Percentiles rank a stretch among this genome's conserved stretches.
Evolutionary conservation across 2,113 vertebrate species (phyloP).

Genomic region (Felis chaus): DNA sequence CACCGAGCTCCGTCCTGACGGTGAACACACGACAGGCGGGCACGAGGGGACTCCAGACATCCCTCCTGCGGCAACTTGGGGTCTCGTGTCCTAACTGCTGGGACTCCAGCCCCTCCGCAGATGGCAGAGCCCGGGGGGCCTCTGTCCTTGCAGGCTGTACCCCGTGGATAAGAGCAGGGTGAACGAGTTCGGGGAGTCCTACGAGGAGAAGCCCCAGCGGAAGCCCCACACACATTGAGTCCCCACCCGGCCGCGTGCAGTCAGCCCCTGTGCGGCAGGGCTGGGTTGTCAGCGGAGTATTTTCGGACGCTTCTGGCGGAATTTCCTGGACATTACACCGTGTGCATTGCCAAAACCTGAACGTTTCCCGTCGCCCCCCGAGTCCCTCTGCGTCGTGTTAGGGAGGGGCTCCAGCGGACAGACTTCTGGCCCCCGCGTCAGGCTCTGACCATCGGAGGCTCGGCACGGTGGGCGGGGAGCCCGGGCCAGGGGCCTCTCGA

Average conservation of each 20-base stretch:
- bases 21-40: neutral
- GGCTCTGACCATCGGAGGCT: neutral
- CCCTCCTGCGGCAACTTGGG: neutral
- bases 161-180: slow-evolving; percentile 92
- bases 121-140: neutral
- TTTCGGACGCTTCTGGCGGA: slow-evolving; percentile 77
- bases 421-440: neutral
- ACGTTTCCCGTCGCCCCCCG: slow-evolving; percentile 60
- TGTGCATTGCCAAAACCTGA: slow-evolving; percentile 87
- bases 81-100: neutral
- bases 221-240: slow-evolving; percentile 89
- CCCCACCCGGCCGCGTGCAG: neutral
- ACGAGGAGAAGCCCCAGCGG: slow-evolving; percentile 89
- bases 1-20: neutral
- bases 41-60: neutral
- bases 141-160: slow-evolving; percentile 87
- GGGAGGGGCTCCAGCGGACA: neutral
- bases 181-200: slow-evolving; percentile 92
- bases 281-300: slow-evolving; percentile 76
- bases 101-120: neutral
- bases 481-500: neutral
- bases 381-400: neutral
- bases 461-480: neutral
- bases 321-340: slow-evolving; percentile 71
- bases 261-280: rapidly evolving